Base-by-base conservation (phyloP, 2,888 invertebrate species). In the Heliothis peltigera region DNA sequence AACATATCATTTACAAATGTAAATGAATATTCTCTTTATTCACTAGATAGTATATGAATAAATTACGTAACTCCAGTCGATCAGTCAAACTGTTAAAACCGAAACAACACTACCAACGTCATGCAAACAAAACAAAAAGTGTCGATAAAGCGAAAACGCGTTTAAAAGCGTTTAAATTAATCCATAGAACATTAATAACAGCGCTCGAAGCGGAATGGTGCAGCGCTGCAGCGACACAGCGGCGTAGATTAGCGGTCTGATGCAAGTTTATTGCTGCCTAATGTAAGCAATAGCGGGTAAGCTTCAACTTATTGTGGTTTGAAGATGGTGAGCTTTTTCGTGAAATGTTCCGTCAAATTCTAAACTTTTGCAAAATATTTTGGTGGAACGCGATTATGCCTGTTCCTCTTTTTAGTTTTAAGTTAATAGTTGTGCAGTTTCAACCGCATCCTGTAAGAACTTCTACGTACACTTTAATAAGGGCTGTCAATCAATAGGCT, bases 231-330 rank as follows among this genome's bases (percentile, higher is more conserved):
- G 55, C 70, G 68, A 8, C n/a, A n/a, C 65, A 76, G 82, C 81
- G 83, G 73, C 63, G 63, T 75, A 82, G 87, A 87, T 88, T 88
- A 86, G 84, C 81, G 72, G 75, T 70, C 75, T 82, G 81, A 84
- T 83, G 84, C 77, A 64, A 72, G 79, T 76, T 87, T 89, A 89
- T 89, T 89, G 84, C 88, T 59, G 71, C 77, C 73, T 81, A 76
- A 79, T 79, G 80, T 75, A 81, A 81, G 81, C 80, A 80, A 72
- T 73, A 62, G 61, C 61, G 70, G 67, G 64, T 75, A 81, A 81
- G 76, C 82, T 78, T 74, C 68, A 60, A 74, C 66, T 77, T 75
- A 79, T 85, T 84, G 83, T 83, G 69, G 61, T 63, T 59, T 61
- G 62, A 78, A 84, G 80, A 79, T 77, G 65, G 55, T 59, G 32